Percentiles rank a stretch among this genome's conserved stretches.
phyloP scores from a whole-genome alignment of 2,797 vertebrate species.

The Holocentrus rufus region DNA sequence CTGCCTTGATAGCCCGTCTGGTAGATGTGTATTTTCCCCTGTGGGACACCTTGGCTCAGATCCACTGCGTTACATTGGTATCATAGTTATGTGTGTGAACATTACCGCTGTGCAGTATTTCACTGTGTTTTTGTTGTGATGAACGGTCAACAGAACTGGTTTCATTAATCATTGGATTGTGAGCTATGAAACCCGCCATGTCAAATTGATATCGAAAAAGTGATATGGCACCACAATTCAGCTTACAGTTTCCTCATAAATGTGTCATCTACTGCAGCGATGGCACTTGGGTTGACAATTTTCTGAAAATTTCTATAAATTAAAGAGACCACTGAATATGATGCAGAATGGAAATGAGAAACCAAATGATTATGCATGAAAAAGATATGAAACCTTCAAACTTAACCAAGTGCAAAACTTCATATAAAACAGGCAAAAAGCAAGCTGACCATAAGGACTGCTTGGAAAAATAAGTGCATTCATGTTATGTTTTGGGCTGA shows the following conservation, averaged over 20 bases:
- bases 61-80: neutral
- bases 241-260: neutral
- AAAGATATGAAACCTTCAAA: conserved; percentile 48
- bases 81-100: neutral
- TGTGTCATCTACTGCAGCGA: neutral
- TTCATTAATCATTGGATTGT: neutral
- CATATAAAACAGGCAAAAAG: neutral
- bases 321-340: conserved; percentile 46
- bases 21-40: neutral
- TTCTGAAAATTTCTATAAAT: conserved; percentile 16
- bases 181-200: neutral
- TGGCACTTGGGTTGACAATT: neutral
- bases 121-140: neutral
- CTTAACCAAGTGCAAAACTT: conserved; percentile 43
- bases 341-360: conserved; percentile 70
- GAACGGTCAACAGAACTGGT: neutral
- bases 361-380: conserved; percentile 64
- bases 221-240: conserved; percentile 1
- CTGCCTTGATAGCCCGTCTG: neutral
- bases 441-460: neutral
- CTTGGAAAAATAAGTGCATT: neutral
- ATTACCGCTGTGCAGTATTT: neutral
- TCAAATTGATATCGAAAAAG: neutral
- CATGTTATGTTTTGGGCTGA: conserved; percentile 17
- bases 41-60: neutral